These are phyloP conservation scores for Eucera pruinosa DNA, from an alignment of 2,888 invertebrate species.

Conservation along the genomic window DNA sequence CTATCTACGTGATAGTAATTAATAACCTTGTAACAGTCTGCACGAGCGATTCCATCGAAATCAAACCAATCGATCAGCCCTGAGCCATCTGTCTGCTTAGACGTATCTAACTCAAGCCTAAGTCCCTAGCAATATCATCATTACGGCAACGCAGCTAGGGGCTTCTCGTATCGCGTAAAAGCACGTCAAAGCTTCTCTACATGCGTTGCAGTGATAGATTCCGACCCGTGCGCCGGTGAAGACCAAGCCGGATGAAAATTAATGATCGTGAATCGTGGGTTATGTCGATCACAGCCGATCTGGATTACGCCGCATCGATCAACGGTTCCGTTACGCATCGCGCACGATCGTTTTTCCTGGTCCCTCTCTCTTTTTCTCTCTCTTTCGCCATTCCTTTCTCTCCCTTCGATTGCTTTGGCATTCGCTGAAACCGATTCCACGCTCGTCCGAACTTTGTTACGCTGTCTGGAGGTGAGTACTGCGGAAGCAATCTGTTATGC, in stretches of 20 bases:
- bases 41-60: constrained; percentile 40
- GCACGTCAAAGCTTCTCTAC: constrained; percentile 19
- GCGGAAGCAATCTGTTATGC: constrained; percentile 71
- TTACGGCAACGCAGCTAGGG: constrained; percentile 18
- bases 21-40: constrained; percentile 40
- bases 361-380: constrained; percentile 55
- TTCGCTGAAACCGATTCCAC: constrained; percentile 58
- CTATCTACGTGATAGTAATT: constrained; percentile 43
- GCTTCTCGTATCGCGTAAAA: constrained; percentile 44
- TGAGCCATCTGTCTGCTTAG: constrained; percentile 15
- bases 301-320: constrained; percentile 57
- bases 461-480: constrained; percentile 71
- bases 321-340: constrained; percentile 74
- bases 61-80: constrained; percentile 37
- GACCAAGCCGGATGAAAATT: constrained; percentile 70
- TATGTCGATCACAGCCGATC: constrained; percentile 55
- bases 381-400: background rate
- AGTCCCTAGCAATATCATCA: constrained; percentile 54
- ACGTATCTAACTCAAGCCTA: constrained; percentile 24
- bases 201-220: constrained; percentile 65
- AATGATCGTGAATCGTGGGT: constrained; percentile 72
- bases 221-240: constrained; percentile 48
- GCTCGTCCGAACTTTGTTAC: constrained; percentile 68
- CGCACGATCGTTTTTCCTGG: constrained; percentile 73
- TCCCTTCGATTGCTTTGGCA: constrained; percentile 63